Evolutionary conservation across 2,113 vertebrate species (phyloP), one percentile per base, ranked within the genome.

Genomic region (Caloenas nicobarica): DNA sequence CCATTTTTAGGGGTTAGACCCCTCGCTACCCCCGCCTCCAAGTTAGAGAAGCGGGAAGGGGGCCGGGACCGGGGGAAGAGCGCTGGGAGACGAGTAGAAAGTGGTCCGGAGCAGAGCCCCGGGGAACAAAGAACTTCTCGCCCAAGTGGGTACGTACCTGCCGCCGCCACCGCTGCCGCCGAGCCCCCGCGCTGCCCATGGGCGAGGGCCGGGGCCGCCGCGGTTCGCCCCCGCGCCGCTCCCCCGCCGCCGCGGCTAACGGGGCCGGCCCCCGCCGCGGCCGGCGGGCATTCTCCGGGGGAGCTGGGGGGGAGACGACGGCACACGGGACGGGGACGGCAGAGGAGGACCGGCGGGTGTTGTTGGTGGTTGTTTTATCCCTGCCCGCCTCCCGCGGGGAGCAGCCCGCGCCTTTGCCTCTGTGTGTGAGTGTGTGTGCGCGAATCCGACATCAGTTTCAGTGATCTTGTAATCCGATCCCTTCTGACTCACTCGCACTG

Each of bases 391-490:
- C 73, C 79, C 62, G 91, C 83, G 58, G 69, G 69, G 62, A 71
- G 46, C 79, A 87, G 69, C 88, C 91, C 91, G 86, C 78, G 86
- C 85, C 91, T 71, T 78, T 84, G 73, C 62, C 87, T 73, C 60
- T 13, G 72, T 57, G 61, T 28, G 53, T 14, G 69, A 7, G 77
- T 23, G 85, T 71, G 68, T 23, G 93, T 3, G 81, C 48, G 95
- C 94, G 53, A 92, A 89, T 50, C 97, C 93, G 93, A 95, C 98
- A 97, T 96, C 97, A 90, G 96, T 96, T 92, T 79, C 96, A 89
- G 95, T 71, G 98, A 95, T 95, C 98, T 73, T 97, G 98, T 98
- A 98, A 98, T 74, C 96, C 90, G 98, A 98, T 97, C 97, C 97
- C 93, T 60, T 86, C 97, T 98, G 97, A 98, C 97, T 98, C 98